Conservation (phyloP, 1,140 invertebrate genomes). For the Caenorhabditis remanei region DNA sequence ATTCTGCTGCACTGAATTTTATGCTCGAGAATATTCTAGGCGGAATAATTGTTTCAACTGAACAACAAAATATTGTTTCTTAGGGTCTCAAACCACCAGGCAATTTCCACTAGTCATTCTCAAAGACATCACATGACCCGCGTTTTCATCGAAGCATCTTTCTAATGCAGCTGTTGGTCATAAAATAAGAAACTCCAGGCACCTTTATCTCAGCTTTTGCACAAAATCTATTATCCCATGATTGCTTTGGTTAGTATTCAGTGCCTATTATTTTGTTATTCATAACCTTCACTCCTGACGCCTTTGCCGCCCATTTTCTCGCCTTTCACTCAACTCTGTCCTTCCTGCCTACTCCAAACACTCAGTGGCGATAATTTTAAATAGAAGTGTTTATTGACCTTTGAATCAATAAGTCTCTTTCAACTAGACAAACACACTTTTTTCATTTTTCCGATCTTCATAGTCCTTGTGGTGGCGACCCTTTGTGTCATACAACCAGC, state of each 20-base stretch:
- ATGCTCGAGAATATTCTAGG: too few species aligned
- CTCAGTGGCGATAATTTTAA: slow-evolving; percentile 28
- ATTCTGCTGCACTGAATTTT: too few species aligned
- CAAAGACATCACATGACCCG: too few species aligned
- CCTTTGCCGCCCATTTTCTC: background rate
- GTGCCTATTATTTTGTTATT: slow-evolving; percentile 18
- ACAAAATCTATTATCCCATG: too few species aligned
- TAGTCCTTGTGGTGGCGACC: slow-evolving; percentile 4
- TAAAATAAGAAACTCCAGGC: too few species aligned
- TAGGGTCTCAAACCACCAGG: too few species aligned
- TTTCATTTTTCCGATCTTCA: background rate
- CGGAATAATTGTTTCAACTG: too few species aligned
- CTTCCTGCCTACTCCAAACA: slow-evolving; percentile 33
- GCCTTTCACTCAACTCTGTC: background rate
- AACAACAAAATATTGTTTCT: too few species aligned
- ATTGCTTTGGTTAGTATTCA: background rate
- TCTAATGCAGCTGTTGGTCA: too few species aligned
- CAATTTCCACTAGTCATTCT: too few species aligned
- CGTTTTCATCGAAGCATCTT: too few species aligned
- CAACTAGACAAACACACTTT: slow-evolving; percentile 16
- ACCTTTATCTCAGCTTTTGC: too few species aligned
- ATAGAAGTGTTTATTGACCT: slow-evolving; percentile 39
- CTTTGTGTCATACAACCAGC: slow-evolving; percentile 4
- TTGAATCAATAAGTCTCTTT: slow-evolving; percentile 38
- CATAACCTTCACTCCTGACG: background rate